Percentiles rank a stretch among this genome's conserved stretches.
These are phyloP conservation scores for Urocyon cinereoargenteus DNA, from an alignment of 2,797 vertebrate genomes.

Conservation along the genomic window DNA sequence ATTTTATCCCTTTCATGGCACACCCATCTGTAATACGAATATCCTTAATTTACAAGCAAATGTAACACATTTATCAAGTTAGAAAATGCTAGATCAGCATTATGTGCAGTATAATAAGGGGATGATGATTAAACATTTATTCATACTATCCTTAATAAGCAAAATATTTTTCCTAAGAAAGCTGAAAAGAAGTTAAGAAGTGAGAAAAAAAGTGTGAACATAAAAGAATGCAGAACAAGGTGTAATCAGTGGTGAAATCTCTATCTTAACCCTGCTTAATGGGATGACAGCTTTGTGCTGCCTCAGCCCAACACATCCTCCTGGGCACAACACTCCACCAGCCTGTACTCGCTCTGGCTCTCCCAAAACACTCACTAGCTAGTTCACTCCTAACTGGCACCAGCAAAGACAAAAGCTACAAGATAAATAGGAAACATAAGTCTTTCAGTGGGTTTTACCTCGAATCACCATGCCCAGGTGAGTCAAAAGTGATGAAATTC, in stretches of 20 bases:
- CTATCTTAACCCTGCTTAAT: not conserved
- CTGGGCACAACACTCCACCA: not conserved
- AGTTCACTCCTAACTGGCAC: not conserved
- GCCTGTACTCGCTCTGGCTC: not conserved
- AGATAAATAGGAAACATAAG: not conserved
- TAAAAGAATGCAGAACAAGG: slow-evolving; percentile 33
- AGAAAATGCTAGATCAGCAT: slow-evolving; percentile 39
- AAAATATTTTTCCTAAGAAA: slow-evolving; percentile 67
- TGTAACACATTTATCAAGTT: slow-evolving; percentile 58
- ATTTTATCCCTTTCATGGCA: slow-evolving; percentile 36
- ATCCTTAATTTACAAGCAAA: slow-evolving; percentile 69
- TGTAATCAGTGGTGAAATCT: not conserved
- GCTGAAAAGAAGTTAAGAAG: slow-evolving; percentile 60
- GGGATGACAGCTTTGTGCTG: not conserved
- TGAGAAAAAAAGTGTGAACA: not conserved
- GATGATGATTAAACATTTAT: slow-evolving; percentile 59
- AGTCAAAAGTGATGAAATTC: not conserved
- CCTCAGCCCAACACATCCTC: not conserved
- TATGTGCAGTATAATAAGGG: slow-evolving; percentile 49
- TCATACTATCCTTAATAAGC: slow-evolving; percentile 61
- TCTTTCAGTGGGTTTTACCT: slow-evolving; percentile 1
- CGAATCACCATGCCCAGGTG: not conserved
- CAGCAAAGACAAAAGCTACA: slow-evolving; percentile 17
- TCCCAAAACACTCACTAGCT: not conserved
- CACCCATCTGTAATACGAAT: slow-evolving; percentile 60